Evolutionary conservation across 1,140 invertebrate species (phyloP).

Genomic region (Hirudo medicinalis): DNA sequence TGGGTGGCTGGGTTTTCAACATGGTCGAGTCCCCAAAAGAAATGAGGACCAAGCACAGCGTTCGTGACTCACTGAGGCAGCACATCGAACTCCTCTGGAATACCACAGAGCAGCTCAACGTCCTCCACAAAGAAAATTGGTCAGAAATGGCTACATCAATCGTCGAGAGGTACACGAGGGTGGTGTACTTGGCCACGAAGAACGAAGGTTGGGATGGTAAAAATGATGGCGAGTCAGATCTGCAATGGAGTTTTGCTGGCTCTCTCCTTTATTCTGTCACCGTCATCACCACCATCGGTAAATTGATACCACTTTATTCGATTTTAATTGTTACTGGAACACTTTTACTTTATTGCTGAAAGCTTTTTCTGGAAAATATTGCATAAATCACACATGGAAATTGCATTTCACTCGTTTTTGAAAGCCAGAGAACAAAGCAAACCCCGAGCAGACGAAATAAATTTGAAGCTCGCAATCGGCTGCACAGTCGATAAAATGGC

Average conservation of each 20-base stretch:
- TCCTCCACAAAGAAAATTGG: conserved; percentile 21
- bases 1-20: conserved; percentile 79
- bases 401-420: not conserved
- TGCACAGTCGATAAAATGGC: no score
- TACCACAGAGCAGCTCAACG: conserved; percentile 20
- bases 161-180: conserved; percentile 17
- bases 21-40: conserved; percentile 63
- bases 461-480: no score
- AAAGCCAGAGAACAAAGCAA: not conserved
- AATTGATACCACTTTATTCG: conserved; percentile 23
- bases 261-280: conserved; percentile 65
- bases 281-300: conserved; percentile 71
- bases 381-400: not conserved
- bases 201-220: conserved; percentile 46
- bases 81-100: conserved; percentile 23
- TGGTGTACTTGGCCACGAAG: conserved; percentile 18
- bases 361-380: not conserved
- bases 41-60: conserved; percentile 8
- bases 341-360: not conserved
- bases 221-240: conserved; percentile 43
- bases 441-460: no score
- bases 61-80: not conserved
- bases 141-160: conserved; percentile 15
- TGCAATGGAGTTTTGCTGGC: conserved; percentile 59
- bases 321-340: not conserved